Evolutionary conservation across 2,797 vertebrate genomes (phyloP), one percentile per base, ranked within the genome.

Genomic region (Gallinago solitaria): DNA sequence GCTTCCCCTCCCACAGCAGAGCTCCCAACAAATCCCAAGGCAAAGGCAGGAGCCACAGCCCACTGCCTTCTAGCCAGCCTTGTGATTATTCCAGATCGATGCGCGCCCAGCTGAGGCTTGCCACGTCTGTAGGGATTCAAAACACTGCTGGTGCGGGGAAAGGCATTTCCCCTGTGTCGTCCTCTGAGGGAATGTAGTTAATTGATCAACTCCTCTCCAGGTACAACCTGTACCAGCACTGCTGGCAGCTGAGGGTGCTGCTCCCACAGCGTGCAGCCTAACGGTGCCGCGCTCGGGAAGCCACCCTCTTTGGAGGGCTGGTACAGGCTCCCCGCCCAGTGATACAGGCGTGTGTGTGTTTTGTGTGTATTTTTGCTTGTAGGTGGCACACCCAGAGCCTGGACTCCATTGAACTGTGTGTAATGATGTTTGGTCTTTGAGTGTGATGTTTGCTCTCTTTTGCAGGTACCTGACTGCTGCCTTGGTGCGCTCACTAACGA

Each of bases 401-500:
- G 33, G 4, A 32, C 39, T 25, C 37, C 18, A 4, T 1, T 21
- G 53, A 8, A 12, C 51, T 27, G 30, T 41, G 17, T 21, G 41
- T 33, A 1, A 43, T 5, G 16, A 43, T 5, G 16, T 35, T 57
- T 33, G 7, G 45, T 48, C 64, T 50, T 28, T 12, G 8, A 54
- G 20, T 8, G 45, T 33, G 9, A 20, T 2, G 10, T 30, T 17
- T 2, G 3, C 2, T 35, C 63, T 90, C 65, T 65, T 67, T 54
- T 90, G 45, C 74, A 99, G 98, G 93, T 98, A 69, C 98, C 98
- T 28, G 95, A 97, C 64, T 98, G 98, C 47, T 98, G 98, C 97
- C 90, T 96, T 11, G 54, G 83, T 74, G 85, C 94, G 24, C 81
- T 89, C 56, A 59, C 79, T 23, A 68, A 87, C 6, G 53, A 43